Evolutionary conservation across 2,888 invertebrate species (phyloP).

Genomic region (Podotricha telesiphe): DNA sequence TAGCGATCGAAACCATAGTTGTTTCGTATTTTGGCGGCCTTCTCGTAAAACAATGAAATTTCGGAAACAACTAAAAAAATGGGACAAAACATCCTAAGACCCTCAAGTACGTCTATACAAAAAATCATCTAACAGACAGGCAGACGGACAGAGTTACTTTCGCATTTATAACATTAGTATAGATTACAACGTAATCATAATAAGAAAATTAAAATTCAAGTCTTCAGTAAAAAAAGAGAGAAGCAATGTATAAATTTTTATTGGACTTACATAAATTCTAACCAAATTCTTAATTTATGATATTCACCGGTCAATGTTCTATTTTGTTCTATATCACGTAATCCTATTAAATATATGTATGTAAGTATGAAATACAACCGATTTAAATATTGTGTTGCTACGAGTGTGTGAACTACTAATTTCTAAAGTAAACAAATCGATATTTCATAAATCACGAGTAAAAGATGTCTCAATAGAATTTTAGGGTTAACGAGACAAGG

Average conservation of each 20-base stretch:
- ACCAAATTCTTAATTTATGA: slow-evolving; percentile 35
- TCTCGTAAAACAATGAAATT: too few relatives aligned
- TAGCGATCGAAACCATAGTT: too few relatives aligned
- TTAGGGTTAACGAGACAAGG: slow-evolving; percentile 58
- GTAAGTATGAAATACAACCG: slow-evolving; percentile 51
- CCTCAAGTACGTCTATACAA: too few relatives aligned
- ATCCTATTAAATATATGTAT: slow-evolving; percentile 48
- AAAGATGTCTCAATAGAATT: slow-evolving; percentile 78
- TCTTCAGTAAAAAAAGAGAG: background rate
- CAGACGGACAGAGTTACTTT: too few relatives aligned
- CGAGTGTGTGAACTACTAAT: slow-evolving; percentile 72
- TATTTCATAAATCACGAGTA: slow-evolving; percentile 74
- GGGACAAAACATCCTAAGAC: too few relatives aligned
- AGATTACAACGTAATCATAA: too few relatives aligned
- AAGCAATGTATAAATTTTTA: slow-evolving; percentile 2
- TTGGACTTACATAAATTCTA: slow-evolving; percentile 20
- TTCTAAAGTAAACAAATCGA: slow-evolving; percentile 81
- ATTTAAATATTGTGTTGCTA: slow-evolving; percentile 70
- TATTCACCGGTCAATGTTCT: slow-evolving; percentile 29
- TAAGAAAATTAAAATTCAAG: too few relatives aligned
- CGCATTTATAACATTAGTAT: too few relatives aligned
- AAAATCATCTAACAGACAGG: too few relatives aligned
- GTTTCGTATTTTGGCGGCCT: too few relatives aligned
- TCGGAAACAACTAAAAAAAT: too few relatives aligned
- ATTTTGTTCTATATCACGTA: slow-evolving; percentile 47